Evolutionary conservation across 2,113 vertebrate species (phyloP).

Genomic region (Aythya baeri): DNA sequence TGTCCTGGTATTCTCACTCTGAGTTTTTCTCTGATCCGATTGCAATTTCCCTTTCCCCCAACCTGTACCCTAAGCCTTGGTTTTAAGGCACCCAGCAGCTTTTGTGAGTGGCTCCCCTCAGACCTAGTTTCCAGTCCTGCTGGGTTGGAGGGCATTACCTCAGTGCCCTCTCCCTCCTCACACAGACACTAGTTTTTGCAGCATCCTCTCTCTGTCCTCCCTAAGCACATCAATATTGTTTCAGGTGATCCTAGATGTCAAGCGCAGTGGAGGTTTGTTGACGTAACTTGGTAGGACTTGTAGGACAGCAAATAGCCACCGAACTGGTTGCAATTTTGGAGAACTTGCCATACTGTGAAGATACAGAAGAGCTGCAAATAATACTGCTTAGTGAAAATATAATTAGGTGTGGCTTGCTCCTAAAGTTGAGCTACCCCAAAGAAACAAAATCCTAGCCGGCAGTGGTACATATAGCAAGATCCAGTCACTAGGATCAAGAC

Average conservation of each 20-base stretch:
- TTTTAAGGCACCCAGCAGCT: neutral
- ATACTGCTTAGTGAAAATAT: neutral
- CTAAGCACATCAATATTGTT: neutral
- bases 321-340: neutral
- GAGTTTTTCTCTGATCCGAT: neutral
- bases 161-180: neutral
- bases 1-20: neutral
- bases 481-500: neutral
- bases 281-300: neutral
- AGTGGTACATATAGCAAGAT: neutral
- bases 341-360: neutral
- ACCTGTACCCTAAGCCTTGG: neutral
- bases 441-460: neutral
- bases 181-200: neutral
- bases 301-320: neutral
- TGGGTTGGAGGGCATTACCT: neutral
- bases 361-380: neutral
- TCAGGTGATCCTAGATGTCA: neutral
- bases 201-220: neutral
- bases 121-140: neutral
- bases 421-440: neutral
- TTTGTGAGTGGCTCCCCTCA: neutral
- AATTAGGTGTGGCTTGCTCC: neutral
- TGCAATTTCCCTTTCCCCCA: neutral
- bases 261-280: rapidly evolving